A percentile compares a stretch with the other conserved stretches of the same genome.
Conservation (phyloP, 2,113 vertebrate genomes). For the Blennius ocellaris region DNA sequence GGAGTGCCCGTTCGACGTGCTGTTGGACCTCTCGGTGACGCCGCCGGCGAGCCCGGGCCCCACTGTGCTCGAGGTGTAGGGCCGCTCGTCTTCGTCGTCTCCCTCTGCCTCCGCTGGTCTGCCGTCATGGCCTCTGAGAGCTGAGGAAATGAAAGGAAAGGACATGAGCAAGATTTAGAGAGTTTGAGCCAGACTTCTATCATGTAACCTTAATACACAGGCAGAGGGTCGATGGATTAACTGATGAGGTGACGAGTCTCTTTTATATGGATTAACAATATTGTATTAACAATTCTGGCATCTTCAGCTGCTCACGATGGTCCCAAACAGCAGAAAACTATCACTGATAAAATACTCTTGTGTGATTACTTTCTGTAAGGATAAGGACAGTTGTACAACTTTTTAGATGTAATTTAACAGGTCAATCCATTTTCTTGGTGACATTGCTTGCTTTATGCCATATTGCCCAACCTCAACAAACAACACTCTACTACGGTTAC, state of each 20-base stretch:
- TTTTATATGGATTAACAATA: too few relatives aligned
- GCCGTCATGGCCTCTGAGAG: conserved; percentile 79
- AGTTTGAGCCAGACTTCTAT: not conserved
- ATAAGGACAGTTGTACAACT: too few relatives aligned
- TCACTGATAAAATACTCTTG: too few relatives aligned
- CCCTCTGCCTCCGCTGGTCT: conserved; percentile 65
- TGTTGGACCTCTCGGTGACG: conserved; percentile 87
- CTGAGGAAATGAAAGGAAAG: conserved; percentile 73
- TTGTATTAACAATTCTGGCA: too few relatives aligned
- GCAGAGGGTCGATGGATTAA: too few relatives aligned
- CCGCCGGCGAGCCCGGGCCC: conserved; percentile 76
- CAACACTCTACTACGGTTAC: not conserved
- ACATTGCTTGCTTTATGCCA: not conserved
- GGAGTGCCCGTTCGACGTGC: conserved; percentile 85
- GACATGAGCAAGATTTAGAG: not conserved
- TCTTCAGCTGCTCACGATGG: too few relatives aligned
- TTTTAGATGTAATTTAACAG: too few relatives aligned
- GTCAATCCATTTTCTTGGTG: not conserved
- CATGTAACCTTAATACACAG: too few relatives aligned
- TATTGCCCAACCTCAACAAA: not conserved
- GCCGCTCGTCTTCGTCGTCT: conserved; percentile 74
- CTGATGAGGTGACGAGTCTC: too few relatives aligned
- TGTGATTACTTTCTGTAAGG: too few relatives aligned
- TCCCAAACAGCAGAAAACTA: too few relatives aligned
- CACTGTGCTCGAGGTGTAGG: conserved; percentile 81